Evolutionary conservation across 1,140 invertebrate genomes (phyloP), one percentile per base, ranked within the genome.

Genomic region (Zaprionus nigranus): DNA sequence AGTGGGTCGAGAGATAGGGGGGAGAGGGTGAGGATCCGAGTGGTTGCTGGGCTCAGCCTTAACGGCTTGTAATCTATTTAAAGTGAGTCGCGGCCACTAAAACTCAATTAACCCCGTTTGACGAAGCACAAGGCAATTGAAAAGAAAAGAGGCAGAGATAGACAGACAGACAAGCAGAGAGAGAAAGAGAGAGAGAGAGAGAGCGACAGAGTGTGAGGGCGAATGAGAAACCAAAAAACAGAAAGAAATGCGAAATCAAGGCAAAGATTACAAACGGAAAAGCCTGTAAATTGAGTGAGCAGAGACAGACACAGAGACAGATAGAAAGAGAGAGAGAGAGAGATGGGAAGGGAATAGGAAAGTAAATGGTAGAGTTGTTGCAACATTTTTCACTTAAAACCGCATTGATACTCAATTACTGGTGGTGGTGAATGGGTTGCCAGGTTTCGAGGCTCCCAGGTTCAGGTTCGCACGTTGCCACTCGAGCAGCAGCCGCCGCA

Each of bases 321-420:
- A n/a, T 20, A 4, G 11, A 20, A 22, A n/a, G 11, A 40, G 22
- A 43, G 58, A 9, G 2, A n/a, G 11, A 49, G 22, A 7, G 3
- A 43, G 22, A 56, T 22, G 38, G 36, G 11, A 2, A 46, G 54
- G 6, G 5, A 22, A 51, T 24, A 24, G 46, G 11, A 51, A 24
- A 51, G 46, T 51, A 51, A 51, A 51, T 51, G 46, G 46, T 5
- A 12, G 22, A n/a, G 17, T 40, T 38, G 17, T 60, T 28, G 34
- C 57, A 79, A 75, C 75, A 91, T 91, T 91, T 91, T 91, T 91
- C 90, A 91, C 90, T 91, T 91, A 86, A 90, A 91, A 91, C 90
- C 90, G 69, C 90, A 91, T 91, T 91, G 90, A 91, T 91, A 91
- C 90, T 91, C 90, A 91, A 91, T 91, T 91, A 91, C 85, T 62